Evolutionary conservation across 2,888 invertebrate species (phyloP).

Genomic region (Ephialtes manifestator): DNA sequence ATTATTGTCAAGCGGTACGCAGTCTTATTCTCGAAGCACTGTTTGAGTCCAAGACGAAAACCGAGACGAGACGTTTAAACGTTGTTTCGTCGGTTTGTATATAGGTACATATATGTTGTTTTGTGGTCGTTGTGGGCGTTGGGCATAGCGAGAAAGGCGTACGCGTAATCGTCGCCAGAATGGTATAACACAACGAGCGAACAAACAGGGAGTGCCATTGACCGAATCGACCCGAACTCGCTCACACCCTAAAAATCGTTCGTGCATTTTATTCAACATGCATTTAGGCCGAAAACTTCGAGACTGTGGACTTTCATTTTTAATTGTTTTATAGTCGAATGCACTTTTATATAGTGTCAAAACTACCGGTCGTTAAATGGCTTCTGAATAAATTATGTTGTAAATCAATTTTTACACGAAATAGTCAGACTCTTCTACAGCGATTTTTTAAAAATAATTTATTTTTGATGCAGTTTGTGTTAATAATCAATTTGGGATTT

Average conservation of each 20-base stretch:
- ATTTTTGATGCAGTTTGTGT: constrained; percentile 38
- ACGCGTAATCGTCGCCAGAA: constrained; percentile 65
- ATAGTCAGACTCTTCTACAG: background rate
- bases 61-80: constrained; percentile 21
- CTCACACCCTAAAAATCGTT: constrained; percentile 60
- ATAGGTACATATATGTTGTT: background rate
- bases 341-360: background rate
- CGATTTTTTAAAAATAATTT: constrained; percentile 42
- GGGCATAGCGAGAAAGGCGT: constrained; percentile 62
- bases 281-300: constrained; percentile 20
- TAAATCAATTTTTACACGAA: background rate
- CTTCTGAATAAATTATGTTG: background rate
- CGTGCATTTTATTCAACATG: constrained; percentile 12
- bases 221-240: constrained; percentile 76
- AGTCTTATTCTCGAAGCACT: constrained; percentile 77
- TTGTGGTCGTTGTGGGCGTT: constrained; percentile 48
- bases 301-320: constrained; percentile 12
- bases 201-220: constrained; percentile 78
- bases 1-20: constrained; percentile 83
- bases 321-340: constrained; percentile 26
- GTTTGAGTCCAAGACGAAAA: constrained; percentile 50
- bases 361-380: background rate
- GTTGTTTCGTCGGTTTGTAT: constrained; percentile 54
- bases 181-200: constrained; percentile 58
- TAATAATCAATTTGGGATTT: background rate